These are phyloP conservation scores for Rhinogobius similis DNA, from an alignment of 2,113 vertebrate species.

Conservation along the genomic window DNA sequence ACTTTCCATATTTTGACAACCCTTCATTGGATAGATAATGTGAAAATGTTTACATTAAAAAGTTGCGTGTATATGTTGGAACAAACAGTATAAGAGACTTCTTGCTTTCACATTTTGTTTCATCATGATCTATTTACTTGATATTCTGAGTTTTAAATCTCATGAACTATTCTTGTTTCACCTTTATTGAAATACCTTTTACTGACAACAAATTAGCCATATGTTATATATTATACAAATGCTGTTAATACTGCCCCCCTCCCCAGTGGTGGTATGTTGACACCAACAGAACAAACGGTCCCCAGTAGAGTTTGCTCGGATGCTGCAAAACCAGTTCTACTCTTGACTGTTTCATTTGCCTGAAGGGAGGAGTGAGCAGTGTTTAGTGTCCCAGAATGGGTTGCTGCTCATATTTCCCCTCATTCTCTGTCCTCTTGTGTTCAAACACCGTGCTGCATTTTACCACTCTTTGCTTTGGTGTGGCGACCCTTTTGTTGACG, in stretches of 20 bases:
- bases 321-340: constrained; percentile 63
- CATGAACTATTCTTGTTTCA: too few relatives aligned
- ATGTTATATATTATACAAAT: constrained; percentile 43
- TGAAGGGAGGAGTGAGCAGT: constrained; percentile 27
- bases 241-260: background rate
- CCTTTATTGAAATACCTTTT: too few relatives aligned
- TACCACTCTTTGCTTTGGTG: constrained; percentile 12
- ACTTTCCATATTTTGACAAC: too few relatives aligned
- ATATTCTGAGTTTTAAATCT: too few relatives aligned
- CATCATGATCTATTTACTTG: too few relatives aligned
- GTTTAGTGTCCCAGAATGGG: background rate
- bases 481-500: constrained; percentile 45
- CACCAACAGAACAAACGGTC: background rate
- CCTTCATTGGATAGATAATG: too few relatives aligned
- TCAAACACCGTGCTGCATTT: constrained; percentile 3
- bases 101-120: too few relatives aligned
- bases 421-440: constrained; percentile 11
- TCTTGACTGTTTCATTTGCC: constrained; percentile 33
- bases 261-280: constrained; percentile 45
- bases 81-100: too few relatives aligned
- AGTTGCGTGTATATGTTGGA: too few relatives aligned
- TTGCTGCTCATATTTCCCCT: constrained; percentile 25
- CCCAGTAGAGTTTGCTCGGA: constrained; percentile 30
- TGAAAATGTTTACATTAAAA: too few relatives aligned
- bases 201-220: constrained; percentile 27